Conservation (phyloP, 2,797 vertebrate species). For the Sebastes nivosus region DNA sequence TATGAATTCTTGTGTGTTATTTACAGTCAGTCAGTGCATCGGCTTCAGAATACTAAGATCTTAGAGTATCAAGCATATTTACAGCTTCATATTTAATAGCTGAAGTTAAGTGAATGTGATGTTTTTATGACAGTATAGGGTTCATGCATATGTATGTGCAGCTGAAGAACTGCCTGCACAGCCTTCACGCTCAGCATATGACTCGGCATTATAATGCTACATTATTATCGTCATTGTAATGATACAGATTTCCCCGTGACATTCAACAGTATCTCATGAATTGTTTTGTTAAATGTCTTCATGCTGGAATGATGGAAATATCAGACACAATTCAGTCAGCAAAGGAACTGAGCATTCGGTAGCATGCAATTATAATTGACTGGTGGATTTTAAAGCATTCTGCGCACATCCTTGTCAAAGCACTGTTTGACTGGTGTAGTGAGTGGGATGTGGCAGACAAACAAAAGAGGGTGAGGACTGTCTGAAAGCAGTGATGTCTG, state of each 20-base stretch:
- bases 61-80: not conserved
- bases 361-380: slow-evolving; percentile 51
- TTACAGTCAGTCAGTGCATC: slow-evolving; percentile 1
- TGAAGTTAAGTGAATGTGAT: slow-evolving; percentile 14
- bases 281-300: not conserved
- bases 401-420: slow-evolving; percentile 54
- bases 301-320: slow-evolving; percentile 25
- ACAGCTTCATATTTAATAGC: slow-evolving; percentile 4
- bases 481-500: slow-evolving; percentile 52
- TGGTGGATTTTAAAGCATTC: slow-evolving; percentile 52
- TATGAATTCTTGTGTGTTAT: slow-evolving; percentile 17
- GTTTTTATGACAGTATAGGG: not conserved
- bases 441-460: slow-evolving; percentile 66
- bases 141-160: slow-evolving; percentile 20
- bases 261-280: slow-evolving; percentile 33
- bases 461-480: slow-evolving; percentile 57
- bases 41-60: not conserved
- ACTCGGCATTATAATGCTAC: slow-evolving; percentile 29
- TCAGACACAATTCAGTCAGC: slow-evolving; percentile 24
- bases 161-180: not conserved
- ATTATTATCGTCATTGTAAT: slow-evolving; percentile 39
- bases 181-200: slow-evolving; percentile 1
- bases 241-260: slow-evolving; percentile 28
- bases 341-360: slow-evolving; percentile 19
- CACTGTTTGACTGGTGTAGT: slow-evolving; percentile 46